Conservation (phyloP, 2,888 invertebrate genomes). For the Diogma glabrata region DNA sequence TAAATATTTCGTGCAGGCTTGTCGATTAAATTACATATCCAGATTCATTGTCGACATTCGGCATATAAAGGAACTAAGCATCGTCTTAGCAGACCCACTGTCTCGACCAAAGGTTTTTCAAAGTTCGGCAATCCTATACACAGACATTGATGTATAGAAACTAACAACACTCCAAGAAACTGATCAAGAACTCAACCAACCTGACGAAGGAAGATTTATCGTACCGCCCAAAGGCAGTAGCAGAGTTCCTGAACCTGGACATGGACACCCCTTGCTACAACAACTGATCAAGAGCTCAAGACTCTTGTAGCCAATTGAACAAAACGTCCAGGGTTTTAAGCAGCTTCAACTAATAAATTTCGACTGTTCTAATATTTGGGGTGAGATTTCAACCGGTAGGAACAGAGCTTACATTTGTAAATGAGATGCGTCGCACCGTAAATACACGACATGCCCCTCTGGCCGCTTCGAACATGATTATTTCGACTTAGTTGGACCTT, state of each 20-base stretch:
- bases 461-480: too few relatives aligned
- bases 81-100: background rate
- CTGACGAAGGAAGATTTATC: too few relatives aligned
- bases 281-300: background rate
- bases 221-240: too few relatives aligned
- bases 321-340: background rate
- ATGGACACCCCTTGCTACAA: too few relatives aligned
- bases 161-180: background rate
- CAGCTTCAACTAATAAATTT: too few relatives aligned
- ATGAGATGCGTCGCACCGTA: background rate
- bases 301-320: background rate
- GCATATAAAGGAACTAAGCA: background rate
- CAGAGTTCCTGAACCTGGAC: too few relatives aligned
- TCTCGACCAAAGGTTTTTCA: background rate
- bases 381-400: background rate
- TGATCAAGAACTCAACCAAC: too few relatives aligned
- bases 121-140: background rate
- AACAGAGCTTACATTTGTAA: background rate
- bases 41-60: background rate
- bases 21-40: too few relatives aligned
- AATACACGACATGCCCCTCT: too few relatives aligned
- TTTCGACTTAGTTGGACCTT: background rate
- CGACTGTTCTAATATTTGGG: background rate
- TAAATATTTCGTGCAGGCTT: too few relatives aligned
- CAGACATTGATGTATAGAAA: background rate